Evolutionary conservation across 2,888 invertebrate genomes (phyloP).

Genomic region (Spialia ferax): DNA sequence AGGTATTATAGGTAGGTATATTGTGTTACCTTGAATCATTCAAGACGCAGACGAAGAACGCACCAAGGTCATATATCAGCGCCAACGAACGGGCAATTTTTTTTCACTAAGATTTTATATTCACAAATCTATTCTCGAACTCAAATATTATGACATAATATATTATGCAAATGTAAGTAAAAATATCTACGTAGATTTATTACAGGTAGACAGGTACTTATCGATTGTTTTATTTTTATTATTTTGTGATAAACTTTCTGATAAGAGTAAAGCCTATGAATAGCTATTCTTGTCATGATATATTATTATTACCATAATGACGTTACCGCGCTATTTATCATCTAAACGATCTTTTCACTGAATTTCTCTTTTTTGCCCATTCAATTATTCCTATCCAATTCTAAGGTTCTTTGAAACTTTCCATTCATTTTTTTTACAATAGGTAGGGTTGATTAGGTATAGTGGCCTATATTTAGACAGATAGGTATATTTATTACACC

Average conservation of each 20-base stretch:
- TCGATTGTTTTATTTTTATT: slow-evolving; percentile 21
- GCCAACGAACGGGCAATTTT: neutral
- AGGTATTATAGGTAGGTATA: too few species aligned
- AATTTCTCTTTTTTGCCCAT: neutral
- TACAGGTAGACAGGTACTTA: neutral
- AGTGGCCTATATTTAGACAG: too few species aligned
- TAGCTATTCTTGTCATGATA: slow-evolving; percentile 14
- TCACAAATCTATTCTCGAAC: slow-evolving; percentile 1
- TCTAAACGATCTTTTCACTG: neutral
- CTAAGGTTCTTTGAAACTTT: neutral
- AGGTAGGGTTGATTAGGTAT: too few species aligned
- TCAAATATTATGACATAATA: neutral
- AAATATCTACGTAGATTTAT: neutral
- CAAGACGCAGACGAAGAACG: slow-evolving; percentile 11
- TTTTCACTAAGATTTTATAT: slow-evolving; percentile 15
- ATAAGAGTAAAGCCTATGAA: slow-evolving; percentile 23
- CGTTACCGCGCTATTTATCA: slow-evolving; percentile 6
- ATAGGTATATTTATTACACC: too few species aligned
- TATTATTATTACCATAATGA: slow-evolving; percentile 10
- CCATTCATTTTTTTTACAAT: neutral
- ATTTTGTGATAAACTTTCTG: slow-evolving; percentile 16
- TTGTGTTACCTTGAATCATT: slow-evolving; percentile 27
- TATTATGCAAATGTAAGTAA: slow-evolving; percentile 2
- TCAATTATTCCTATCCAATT: neutral
- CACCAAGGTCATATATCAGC: slow-evolving; percentile 27